A percentile compares a stretch with the other conserved stretches of the same genome.
Conservation (phyloP, 2,797 vertebrate species). For the Caiman crocodilus region DNA sequence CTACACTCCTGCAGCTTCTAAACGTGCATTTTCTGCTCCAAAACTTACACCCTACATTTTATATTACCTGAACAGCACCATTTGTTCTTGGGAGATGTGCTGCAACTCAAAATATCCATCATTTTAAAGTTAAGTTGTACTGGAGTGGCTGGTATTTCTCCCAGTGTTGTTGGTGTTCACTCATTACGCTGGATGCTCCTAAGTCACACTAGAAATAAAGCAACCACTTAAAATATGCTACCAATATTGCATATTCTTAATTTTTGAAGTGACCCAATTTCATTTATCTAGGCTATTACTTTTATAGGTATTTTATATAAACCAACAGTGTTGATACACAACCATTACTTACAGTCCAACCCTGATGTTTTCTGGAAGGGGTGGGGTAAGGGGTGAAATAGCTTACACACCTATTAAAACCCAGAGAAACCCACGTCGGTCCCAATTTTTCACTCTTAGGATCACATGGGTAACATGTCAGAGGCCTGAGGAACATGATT, state of each 20-base stretch:
- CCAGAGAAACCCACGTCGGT: too few relatives aligned
- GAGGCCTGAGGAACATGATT: too few relatives aligned
- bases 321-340: too few relatives aligned
- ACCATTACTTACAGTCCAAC: fast-evolving
- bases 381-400: too few relatives aligned
- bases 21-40: background rate
- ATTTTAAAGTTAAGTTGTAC: background rate
- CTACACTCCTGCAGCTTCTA: too few relatives aligned
- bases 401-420: too few relatives aligned
- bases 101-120: background rate
- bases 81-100: background rate
- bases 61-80: background rate
- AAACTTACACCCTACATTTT: background rate
- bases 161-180: fast-evolving
- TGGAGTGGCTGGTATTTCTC: background rate
- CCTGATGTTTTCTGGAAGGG: too few relatives aligned
- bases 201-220: background rate
- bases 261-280: background rate
- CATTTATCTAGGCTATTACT: background rate
- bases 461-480: too few relatives aligned
- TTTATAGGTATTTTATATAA: too few relatives aligned
- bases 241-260: background rate
- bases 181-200: background rate
- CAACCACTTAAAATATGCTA: background rate
- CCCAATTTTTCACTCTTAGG: too few relatives aligned